Evolutionary conservation across 2,888 invertebrate genomes (phyloP).

Genomic region (Cephus rjabovi): DNA sequence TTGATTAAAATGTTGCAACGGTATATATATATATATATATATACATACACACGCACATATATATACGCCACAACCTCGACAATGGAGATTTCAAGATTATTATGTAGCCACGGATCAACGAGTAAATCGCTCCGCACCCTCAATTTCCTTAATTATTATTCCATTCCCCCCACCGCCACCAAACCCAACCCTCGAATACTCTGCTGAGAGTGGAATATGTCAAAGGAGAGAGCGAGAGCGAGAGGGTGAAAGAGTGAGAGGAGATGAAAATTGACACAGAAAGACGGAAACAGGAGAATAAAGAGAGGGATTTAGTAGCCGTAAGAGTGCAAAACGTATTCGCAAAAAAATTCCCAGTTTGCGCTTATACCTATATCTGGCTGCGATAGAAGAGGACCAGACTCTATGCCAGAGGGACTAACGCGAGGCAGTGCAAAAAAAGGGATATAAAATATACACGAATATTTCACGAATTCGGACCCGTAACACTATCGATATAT

Average conservation of each 20-base stretch:
- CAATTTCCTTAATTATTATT: conserved; percentile 1
- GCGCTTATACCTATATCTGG: background rate
- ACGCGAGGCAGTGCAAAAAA: background rate
- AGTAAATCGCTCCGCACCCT: background rate
- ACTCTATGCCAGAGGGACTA: background rate
- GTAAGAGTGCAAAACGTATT: background rate
- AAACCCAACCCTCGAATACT: conserved; percentile 16
- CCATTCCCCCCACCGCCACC: background rate
- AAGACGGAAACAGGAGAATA: background rate
- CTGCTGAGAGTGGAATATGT: conserved; percentile 20
- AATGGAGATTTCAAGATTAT: background rate
- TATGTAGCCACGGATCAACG: background rate
- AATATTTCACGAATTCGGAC: background rate
- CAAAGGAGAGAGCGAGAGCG: conserved; percentile 1
- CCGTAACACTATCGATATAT: background rate
- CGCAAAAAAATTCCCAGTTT: background rate
- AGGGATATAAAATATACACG: background rate
- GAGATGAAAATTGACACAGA: background rate
- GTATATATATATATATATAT: background rate
- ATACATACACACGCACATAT: background rate
- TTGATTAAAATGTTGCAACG: conserved; percentile 1
- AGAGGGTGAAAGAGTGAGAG: background rate
- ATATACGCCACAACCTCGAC: background rate
- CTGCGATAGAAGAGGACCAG: background rate
- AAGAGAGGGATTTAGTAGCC: background rate